Percentiles rank a stretch among this genome's conserved stretches.
phyloP scores from a whole-genome alignment of 2,888 invertebrate genomes.

The Agrochola lychnidis region DNA sequence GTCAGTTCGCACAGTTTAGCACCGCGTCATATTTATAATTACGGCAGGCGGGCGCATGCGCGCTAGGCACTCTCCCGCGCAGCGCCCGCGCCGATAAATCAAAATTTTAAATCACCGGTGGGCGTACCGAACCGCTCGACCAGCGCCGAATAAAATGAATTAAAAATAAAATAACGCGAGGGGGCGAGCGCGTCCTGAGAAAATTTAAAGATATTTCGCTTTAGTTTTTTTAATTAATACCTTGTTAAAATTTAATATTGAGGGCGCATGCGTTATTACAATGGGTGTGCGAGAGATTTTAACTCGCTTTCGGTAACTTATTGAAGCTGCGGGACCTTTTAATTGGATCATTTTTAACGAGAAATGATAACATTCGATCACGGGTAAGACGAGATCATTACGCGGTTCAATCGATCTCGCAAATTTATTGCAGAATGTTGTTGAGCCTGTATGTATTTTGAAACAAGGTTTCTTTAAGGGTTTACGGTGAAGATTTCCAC shows the following conservation, averaged over 20 bases:
- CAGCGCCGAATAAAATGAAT: slow-evolving; percentile 90
- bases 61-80: slow-evolving; percentile 80
- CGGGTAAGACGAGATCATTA: slow-evolving; percentile 80
- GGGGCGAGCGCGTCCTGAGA: slow-evolving; percentile 88
- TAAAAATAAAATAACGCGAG: slow-evolving; percentile 89
- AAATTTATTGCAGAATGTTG: slow-evolving; percentile 70
- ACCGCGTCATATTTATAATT: slow-evolving; percentile 91
- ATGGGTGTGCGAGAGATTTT: slow-evolving; percentile 89
- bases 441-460: slow-evolving; percentile 29
- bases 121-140: slow-evolving; percentile 86
- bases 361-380: slow-evolving; percentile 86
- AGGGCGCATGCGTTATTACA: slow-evolving; percentile 90
- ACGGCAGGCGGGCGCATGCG: slow-evolving; percentile 81
- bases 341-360: slow-evolving; percentile 90
- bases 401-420: slow-evolving; percentile 73
- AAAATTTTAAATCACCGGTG: slow-evolving; percentile 91
- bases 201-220: slow-evolving; percentile 90
- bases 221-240: slow-evolving; percentile 91
- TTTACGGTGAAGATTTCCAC: slow-evolving; percentile 41
- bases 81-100: slow-evolving; percentile 88
- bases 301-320: slow-evolving; percentile 88
- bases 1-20: slow-evolving; percentile 89
- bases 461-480: slow-evolving; percentile 42
- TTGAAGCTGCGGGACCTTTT: slow-evolving; percentile 84
- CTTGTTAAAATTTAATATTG: slow-evolving; percentile 91